Conservation (phyloP, 2,797 vertebrate genomes). For the Nothura maculosa region DNA sequence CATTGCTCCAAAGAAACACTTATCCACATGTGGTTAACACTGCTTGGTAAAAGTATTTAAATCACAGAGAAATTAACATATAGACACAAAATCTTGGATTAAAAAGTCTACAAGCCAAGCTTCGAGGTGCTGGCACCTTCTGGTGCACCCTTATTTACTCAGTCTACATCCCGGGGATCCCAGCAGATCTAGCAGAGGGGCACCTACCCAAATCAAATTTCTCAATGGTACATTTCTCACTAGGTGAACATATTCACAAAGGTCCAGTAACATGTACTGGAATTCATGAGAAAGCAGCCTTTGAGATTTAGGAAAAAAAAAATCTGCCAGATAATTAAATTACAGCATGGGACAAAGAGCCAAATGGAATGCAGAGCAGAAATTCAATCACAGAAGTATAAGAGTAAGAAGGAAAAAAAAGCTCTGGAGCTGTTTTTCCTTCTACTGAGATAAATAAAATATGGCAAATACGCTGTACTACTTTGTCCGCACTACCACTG, state of each 20-base stretch:
- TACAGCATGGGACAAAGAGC: background rate
- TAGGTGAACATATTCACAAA: background rate
- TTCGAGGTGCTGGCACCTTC: background rate
- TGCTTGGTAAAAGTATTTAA: background rate
- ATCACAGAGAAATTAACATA: conserved; percentile 34
- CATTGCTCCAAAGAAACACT: background rate
- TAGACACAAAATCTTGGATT: conserved; percentile 27
- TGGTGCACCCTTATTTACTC: background rate
- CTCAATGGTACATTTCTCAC: background rate
- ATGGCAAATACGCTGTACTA: conserved; percentile 63
- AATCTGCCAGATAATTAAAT: conserved; percentile 1
- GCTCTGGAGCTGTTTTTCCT: conserved; percentile 15
- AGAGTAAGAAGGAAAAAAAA: background rate
- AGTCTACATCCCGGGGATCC: background rate
- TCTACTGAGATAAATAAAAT: conserved; percentile 56
- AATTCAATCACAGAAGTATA: conserved; percentile 29
- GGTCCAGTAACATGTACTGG: background rate
- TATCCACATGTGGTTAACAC: background rate
- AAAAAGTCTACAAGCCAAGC: conserved; percentile 9
- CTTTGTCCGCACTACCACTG: conserved; percentile 36
- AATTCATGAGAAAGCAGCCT: background rate
- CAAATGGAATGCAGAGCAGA: conserved; percentile 46
- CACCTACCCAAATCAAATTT: conserved; percentile 14
- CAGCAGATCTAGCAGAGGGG: background rate
- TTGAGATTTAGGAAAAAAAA: background rate